A percentile compares a stretch with the other conserved stretches of the same genome.
phyloP scores from a whole-genome alignment of 2,797 vertebrate genomes.

The Gymnothorax reevesii region DNA sequence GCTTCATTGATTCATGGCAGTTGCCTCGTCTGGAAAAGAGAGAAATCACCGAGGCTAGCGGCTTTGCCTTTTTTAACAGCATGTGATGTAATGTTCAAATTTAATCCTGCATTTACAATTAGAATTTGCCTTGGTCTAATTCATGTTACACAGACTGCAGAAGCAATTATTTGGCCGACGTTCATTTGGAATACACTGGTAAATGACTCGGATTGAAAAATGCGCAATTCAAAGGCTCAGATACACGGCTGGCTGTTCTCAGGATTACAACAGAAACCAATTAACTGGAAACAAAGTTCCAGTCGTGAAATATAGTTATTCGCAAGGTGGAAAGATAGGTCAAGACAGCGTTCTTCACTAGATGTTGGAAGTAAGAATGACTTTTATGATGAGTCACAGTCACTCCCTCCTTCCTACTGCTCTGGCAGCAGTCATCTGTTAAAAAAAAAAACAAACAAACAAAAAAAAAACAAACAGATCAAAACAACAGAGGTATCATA shows the following conservation, averaged over 20 bases:
- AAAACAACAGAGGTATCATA: not conserved
- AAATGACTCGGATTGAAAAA: not conserved
- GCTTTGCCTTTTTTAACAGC: constrained; percentile 12
- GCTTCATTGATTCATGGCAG: too few relatives aligned
- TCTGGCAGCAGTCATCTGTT: not conserved
- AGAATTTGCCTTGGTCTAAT: not conserved
- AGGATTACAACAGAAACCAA: constrained; percentile 10
- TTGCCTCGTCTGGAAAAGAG: too few relatives aligned
- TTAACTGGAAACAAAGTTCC: constrained; percentile 7
- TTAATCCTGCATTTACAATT: not conserved
- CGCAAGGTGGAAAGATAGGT: not conserved
- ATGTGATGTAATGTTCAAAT: not conserved
- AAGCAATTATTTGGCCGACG: not conserved
- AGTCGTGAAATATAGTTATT: not conserved
- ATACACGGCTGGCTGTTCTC: not conserved
- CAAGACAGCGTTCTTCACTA: not conserved
- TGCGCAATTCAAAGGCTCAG: not conserved
- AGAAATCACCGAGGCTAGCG: not conserved
- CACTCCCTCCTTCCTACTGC: not conserved
- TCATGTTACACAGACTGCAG: not conserved
- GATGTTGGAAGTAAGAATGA: not conserved
- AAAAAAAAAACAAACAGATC: not conserved
- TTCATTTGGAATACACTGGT: not conserved
- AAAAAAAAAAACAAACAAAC: not conserved
- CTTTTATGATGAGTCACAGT: too few relatives aligned